Base-by-base conservation (phyloP, 2,888 invertebrate genomes). In the Drosophila anomalata region DNA sequence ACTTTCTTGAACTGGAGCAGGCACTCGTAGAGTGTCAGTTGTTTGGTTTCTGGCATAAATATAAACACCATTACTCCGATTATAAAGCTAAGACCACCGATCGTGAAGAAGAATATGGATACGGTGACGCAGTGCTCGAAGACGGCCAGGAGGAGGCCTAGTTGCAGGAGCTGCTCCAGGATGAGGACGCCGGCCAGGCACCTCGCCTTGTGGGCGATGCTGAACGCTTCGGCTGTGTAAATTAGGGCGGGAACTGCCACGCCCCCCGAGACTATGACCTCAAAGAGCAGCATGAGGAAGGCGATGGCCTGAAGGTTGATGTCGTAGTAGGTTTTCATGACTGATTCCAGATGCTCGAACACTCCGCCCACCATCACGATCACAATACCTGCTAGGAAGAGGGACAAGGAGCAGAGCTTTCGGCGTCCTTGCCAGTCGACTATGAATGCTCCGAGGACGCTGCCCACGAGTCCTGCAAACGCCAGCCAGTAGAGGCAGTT, bases 151-250 rank as follows among this genome's bases (percentile, higher is more conserved):
- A 85, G 82, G 8, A 90, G 75, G 0, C 73, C 75, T 57, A 90
- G 59, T 11, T 91, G 91, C 12, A 91, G 57, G 1, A 80, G 48
- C 53, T 90, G 86, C 68, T 90, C 90, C 6, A 76, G 67, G 24
- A 87, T 76, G 29, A 90, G 71, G 11, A 91, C 65, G 3, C 65
- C 66, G 12, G 90, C 82, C 50, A 91, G 69, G 29, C 89, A 90
- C 3, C 57, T 61, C 0, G 89, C 75, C 66, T 91, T 90, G 52
- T 87, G 79, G 1, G 83, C 71, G 26, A 86, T 59, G 1, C 88
- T 85, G 26, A 90, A 90, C 1, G 91, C 91, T 55, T 90, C 91
- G 2, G 89, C 79, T 3, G 90, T 77, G 42, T 91, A 90, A 22
- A 91, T 79, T 8, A 86, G 73, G 0, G 90, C 85, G 7, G 86